A percentile compares a stretch with the other conserved stretches of the same genome.
These are phyloP conservation scores for Macroramphosus scolopax DNA, from an alignment of 2,797 vertebrate species.

Conservation along the genomic window DNA sequence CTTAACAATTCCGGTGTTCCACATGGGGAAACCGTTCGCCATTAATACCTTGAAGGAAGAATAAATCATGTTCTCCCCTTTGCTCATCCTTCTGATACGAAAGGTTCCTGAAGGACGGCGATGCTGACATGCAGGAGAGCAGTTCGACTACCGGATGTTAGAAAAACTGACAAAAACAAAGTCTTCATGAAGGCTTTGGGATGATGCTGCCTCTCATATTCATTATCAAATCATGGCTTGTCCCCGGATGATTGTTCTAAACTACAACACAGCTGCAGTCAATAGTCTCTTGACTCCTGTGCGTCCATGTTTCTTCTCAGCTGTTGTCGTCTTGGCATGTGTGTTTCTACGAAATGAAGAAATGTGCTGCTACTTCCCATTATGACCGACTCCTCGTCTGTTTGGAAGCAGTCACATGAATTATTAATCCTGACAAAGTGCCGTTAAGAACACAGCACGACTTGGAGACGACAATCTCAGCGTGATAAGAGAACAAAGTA, in stretches of 20 bases:
- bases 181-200: not conserved
- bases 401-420: slow-evolving; percentile 6
- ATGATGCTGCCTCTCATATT: slow-evolving; percentile 8
- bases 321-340: not conserved
- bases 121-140: slow-evolving; percentile 12
- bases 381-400: not conserved
- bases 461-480: not conserved
- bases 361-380: not conserved
- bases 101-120: slow-evolving; percentile 18
- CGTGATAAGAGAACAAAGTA: not conserved
- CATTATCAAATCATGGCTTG: slow-evolving; percentile 12
- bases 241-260: not conserved
- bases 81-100: slow-evolving; percentile 14
- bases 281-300: slow-evolving; percentile 1
- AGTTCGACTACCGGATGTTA: slow-evolving; percentile 18
- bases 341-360: no score
- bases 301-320: not conserved
- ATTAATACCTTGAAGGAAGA: slow-evolving; percentile 14
- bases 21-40: slow-evolving; percentile 23
- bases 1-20: slow-evolving; percentile 23
- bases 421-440: slow-evolving; percentile 11
- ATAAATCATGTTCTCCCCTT: slow-evolving; percentile 9
- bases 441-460: not conserved
- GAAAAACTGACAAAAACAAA: slow-evolving; percentile 19
- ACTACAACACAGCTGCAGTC: slow-evolving; percentile 2